Evolutionary conservation across 2,797 vertebrate genomes (phyloP), one percentile per base, ranked within the genome.

Genomic region (Tauraco hartlaubi): DNA sequence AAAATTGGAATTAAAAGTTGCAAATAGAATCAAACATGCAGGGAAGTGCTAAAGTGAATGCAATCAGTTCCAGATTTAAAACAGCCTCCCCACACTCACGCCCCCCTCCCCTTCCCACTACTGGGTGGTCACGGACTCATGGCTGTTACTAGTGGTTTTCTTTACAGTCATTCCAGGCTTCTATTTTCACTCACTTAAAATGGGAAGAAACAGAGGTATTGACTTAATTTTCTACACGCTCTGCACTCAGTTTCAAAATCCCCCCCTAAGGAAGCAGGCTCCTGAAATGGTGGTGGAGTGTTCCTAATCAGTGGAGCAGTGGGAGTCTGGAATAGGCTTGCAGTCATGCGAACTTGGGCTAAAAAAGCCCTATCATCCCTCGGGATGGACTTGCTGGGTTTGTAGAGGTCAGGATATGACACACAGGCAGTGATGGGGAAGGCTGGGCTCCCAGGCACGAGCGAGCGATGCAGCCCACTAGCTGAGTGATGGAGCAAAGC

Each of bases 141-240:
- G 66, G 79, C 78, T 92, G 68, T 94, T 94, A 68, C 48, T 28
- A 29, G 79, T 68, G 80, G 68, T 88, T 95, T 93, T 93, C 61
- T 81, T 93, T 81, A 92, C 41, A 97, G 88, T 59, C 59, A 89
- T 82, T 93, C 72, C 95, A 93, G 94, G 28, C 44, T 93, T 94
- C 77, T 94, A 77, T 96, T 96, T 96, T 94, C 91, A 95, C 88
- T 97, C 82, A 89, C 77, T 95, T 95, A 55, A 92, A 96, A 90
- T 71, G 49, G 86, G 77, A 85, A 94, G 71, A 94, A 95, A 68
- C n/a, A 69, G 85, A 91, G 62, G 78, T 92, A 92, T 79, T 84
- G 87, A 68, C 80, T 92, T 96, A 72, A 91, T 96, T 97, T 95
- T 92, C 64, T 84, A 56, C 55, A 37, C 13, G 16, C 31, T 90